A percentile compares a stretch with the other conserved stretches of the same genome.
These are phyloP conservation scores for Okamejei kenojei DNA, from an alignment of 2,797 vertebrate species.

Conservation along the genomic window DNA sequence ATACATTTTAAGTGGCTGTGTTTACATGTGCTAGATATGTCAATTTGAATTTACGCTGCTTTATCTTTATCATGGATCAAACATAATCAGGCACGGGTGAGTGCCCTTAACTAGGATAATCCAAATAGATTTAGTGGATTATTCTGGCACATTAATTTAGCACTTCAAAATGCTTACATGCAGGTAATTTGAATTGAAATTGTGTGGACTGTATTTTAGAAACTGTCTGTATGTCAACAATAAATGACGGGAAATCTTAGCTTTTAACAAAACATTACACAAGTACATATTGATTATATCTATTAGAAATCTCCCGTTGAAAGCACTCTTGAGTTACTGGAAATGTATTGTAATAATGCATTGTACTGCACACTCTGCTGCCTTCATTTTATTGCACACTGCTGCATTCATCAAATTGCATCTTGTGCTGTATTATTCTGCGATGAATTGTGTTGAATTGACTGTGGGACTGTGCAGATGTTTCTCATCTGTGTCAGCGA, in stretches of 20 bases:
- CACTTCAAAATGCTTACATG: slow-evolving; percentile 33
- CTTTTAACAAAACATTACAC: slow-evolving; percentile 31
- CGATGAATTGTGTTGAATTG: background rate
- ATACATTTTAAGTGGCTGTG: slow-evolving; percentile 29
- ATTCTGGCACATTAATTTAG: slow-evolving; percentile 35
- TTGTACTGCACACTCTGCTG: background rate
- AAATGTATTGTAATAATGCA: background rate
- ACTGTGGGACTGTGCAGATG: background rate
- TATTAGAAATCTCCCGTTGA: background rate
- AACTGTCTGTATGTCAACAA: background rate
- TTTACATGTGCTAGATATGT: slow-evolving; percentile 35
- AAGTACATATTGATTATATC: slow-evolving; percentile 29
- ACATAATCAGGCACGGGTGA: slow-evolving; percentile 32
- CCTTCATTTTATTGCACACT: background rate
- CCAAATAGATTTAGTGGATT: slow-evolving; percentile 38
- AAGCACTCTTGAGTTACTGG: background rate
- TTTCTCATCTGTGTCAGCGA: background rate
- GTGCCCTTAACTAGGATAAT: slow-evolving; percentile 33
- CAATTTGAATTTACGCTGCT: slow-evolving; percentile 27
- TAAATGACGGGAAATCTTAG: background rate
- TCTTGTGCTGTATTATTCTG: background rate
- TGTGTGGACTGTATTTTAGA: background rate
- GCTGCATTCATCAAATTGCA: background rate
- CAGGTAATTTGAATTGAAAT: slow-evolving; percentile 38
- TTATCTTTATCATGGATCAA: slow-evolving; percentile 35